phyloP scores from a whole-genome alignment of 2,888 invertebrate genomes.

The Amblyteles armatorius region DNA sequence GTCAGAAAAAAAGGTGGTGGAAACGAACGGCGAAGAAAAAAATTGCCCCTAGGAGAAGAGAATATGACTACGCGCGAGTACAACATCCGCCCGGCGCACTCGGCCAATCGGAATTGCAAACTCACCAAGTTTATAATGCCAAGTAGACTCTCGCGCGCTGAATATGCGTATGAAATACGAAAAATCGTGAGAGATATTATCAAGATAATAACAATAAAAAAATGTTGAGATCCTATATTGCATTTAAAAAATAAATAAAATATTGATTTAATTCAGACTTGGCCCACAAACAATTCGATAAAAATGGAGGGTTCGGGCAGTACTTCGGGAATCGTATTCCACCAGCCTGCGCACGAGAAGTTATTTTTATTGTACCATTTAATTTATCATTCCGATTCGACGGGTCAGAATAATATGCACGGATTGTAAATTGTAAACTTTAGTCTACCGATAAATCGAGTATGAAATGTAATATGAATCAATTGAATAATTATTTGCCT shows the following conservation, averaged over 20 bases:
- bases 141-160: background rate
- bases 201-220: background rate
- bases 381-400: background rate
- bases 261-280: background rate
- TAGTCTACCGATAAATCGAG: background rate
- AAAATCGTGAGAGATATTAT: conserved; percentile 1
- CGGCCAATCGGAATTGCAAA: conserved; percentile 44
- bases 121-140: conserved; percentile 21
- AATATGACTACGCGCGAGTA: conserved; percentile 25
- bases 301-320: background rate
- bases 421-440: background rate
- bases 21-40: conserved; percentile 18
- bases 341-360: background rate
- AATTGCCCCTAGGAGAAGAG: conserved; percentile 19
- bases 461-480: conserved; percentile 6
- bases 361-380: background rate
- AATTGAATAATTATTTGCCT: background rate
- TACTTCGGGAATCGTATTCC: background rate
- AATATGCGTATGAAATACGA: background rate
- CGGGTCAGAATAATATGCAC: background rate
- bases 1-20: conserved; percentile 19
- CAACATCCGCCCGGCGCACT: conserved; percentile 31
- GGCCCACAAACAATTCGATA: background rate
- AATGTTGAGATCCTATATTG: background rate
- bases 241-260: too few species aligned